phyloP scores from a whole-genome alignment of 2,888 invertebrate species.

The Platerodrilus igneus region DNA sequence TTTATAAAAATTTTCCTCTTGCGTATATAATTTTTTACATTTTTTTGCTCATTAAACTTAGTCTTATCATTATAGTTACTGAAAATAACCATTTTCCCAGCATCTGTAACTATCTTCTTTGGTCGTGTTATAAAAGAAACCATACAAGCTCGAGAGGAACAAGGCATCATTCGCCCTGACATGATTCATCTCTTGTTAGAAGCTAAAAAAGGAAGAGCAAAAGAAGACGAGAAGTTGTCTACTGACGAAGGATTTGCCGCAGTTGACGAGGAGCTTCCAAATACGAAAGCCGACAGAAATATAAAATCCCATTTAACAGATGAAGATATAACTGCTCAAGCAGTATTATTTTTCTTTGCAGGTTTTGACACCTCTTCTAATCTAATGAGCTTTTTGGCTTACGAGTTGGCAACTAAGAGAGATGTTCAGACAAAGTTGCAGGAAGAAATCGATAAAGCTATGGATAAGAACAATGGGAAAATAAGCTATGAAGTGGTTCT shows the following conservation, averaged over 20 bases:
- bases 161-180: conserved; percentile 35
- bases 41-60: no score
- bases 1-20: no score
- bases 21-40: no score
- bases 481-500: conserved; percentile 46
- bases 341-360: conserved; percentile 52
- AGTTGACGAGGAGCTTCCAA: no score
- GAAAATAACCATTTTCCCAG: background rate
- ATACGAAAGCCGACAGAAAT: background rate
- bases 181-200: conserved; percentile 44
- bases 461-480: conserved; percentile 33
- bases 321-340: conserved; percentile 56
- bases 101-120: background rate
- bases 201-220: conserved; percentile 31
- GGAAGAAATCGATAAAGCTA: conserved; percentile 52
- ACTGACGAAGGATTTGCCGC: background rate
- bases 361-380: conserved; percentile 52
- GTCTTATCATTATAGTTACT: no score
- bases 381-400: conserved; percentile 50
- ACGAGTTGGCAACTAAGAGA: conserved; percentile 56
- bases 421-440: conserved; percentile 55
- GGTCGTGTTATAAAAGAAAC: conserved; percentile 3
- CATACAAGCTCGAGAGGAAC: conserved; percentile 3
- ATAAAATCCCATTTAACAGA: conserved; percentile 25
- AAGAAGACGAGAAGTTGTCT: background rate